Conservation (phyloP, 2,888 invertebrate species). For the Antheraea yamamai region DNA sequence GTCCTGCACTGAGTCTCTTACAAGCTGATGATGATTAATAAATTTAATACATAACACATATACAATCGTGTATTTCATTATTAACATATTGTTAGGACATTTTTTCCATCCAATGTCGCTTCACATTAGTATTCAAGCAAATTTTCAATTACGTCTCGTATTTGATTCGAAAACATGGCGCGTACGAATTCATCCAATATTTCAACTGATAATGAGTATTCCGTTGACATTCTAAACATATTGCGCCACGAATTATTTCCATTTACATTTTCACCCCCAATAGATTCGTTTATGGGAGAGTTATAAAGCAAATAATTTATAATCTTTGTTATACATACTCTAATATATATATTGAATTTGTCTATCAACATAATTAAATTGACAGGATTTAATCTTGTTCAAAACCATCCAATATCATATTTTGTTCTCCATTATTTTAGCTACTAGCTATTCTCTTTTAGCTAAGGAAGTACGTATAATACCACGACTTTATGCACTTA, state of each 20-base stretch:
- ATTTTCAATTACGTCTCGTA: slow-evolving; percentile 28
- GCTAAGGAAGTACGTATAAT: too few relatives aligned
- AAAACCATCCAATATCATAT: background rate
- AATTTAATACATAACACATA: background rate
- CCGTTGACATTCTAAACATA: slow-evolving; percentile 31
- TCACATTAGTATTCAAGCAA: slow-evolving; percentile 21
- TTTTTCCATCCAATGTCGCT: background rate
- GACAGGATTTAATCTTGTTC: background rate
- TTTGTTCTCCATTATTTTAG: too few relatives aligned
- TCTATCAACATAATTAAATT: background rate
- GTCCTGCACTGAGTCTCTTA: too few relatives aligned
- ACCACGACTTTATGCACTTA: background rate
- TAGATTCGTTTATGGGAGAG: background rate
- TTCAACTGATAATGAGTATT: slow-evolving; percentile 45
- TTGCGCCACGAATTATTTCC: slow-evolving; percentile 2
- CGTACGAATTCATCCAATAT: slow-evolving; percentile 32
- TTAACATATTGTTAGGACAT: background rate
- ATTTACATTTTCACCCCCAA: background rate
- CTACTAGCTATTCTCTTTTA: too few relatives aligned
- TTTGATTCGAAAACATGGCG: slow-evolving; percentile 32
- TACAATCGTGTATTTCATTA: background rate
- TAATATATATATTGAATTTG: background rate
- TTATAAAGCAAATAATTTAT: background rate
- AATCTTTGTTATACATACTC: background rate
- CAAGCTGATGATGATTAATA: background rate